Percentiles rank a stretch among this genome's conserved stretches.
Evolutionary conservation across 2,797 vertebrate genomes (phyloP).

Genomic region (Leuciscus waleckii): DNA sequence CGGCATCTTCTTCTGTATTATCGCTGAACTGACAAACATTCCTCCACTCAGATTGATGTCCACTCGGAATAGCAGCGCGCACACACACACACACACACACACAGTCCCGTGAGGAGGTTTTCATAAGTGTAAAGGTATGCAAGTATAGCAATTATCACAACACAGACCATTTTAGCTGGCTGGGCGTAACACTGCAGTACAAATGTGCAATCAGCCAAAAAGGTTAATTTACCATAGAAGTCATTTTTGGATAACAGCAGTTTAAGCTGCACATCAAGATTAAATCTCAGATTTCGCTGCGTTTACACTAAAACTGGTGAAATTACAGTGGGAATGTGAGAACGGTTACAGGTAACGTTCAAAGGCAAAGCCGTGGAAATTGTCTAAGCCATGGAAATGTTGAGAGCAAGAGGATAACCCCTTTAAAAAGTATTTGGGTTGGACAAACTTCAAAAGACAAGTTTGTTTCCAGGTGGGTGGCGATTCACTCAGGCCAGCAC

Average conservation of each 20-base stretch:
- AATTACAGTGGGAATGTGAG: neutral
- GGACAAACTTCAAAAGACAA: conserved; percentile 55
- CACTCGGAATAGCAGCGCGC: conserved; percentile 47
- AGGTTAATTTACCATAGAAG: neutral
- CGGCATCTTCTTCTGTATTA: conserved; percentile 57
- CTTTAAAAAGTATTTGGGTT: conserved; percentile 37
- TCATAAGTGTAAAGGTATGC: neutral
- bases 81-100: neutral
- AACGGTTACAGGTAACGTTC: neutral
- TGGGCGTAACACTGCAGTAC: neutral
- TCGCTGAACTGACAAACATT: conserved; percentile 61
- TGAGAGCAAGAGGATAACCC: conserved; percentile 19
- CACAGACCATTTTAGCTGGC: neutral
- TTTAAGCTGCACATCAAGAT: conserved; percentile 4
- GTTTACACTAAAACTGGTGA: neutral
- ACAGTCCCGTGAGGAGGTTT: neutral
- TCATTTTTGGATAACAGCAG: neutral
- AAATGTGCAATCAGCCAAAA: neutral
- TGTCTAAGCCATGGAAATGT: conserved; percentile 17
- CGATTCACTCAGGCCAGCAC: neutral
- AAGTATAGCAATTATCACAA: neutral
- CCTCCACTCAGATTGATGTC: conserved; percentile 59
- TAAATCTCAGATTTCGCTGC: neutral
- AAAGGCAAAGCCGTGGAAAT: conserved; percentile 18
- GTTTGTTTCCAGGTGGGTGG: conserved; percentile 5